Evolutionary conservation across 2,113 vertebrate species (phyloP).

Genomic region (Brachyhypopomus occidentalis): DNA sequence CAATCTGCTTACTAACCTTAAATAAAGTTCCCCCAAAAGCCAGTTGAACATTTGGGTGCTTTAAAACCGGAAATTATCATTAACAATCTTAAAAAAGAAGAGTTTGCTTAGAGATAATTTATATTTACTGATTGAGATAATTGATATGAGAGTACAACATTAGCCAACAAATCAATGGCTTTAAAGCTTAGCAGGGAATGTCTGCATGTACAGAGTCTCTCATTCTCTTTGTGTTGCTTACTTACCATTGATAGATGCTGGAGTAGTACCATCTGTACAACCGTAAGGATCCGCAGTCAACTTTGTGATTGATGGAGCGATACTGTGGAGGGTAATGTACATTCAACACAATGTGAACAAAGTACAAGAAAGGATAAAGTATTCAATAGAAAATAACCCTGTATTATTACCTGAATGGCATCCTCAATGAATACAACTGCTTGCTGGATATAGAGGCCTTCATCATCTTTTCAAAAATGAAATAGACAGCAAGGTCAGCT

Average conservation of each 20-base stretch:
- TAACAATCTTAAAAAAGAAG: neutral
- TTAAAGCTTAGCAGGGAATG: neutral
- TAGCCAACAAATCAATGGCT: neutral
- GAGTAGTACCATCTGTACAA: slow-evolving; percentile 95
- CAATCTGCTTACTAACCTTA: no score
- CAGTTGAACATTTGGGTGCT: no score
- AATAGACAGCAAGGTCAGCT: neutral
- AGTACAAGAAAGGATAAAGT: neutral
- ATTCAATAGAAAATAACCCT: neutral
- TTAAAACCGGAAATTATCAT: neutral
- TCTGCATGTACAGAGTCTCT: neutral
- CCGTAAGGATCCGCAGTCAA: slow-evolving; percentile 82
- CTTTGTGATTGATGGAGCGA: slow-evolving; percentile 92
- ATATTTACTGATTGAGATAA: no score
- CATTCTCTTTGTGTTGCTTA: no score
- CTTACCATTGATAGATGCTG: slow-evolving; percentile 85
- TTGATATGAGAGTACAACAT: neutral
- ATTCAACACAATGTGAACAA: neutral
- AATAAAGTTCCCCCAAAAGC: no score
- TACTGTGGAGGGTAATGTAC: slow-evolving; percentile 75
- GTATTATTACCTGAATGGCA: slow-evolving; percentile 83
- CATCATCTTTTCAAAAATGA: slow-evolving; percentile 56
- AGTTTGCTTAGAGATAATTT: neutral
- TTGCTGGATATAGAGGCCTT: slow-evolving; percentile 81
- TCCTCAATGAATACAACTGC: slow-evolving; percentile 93